These are phyloP conservation scores for Istiophorus platypterus DNA, from an alignment of 2,113 vertebrate genomes.

Conservation along the genomic window DNA sequence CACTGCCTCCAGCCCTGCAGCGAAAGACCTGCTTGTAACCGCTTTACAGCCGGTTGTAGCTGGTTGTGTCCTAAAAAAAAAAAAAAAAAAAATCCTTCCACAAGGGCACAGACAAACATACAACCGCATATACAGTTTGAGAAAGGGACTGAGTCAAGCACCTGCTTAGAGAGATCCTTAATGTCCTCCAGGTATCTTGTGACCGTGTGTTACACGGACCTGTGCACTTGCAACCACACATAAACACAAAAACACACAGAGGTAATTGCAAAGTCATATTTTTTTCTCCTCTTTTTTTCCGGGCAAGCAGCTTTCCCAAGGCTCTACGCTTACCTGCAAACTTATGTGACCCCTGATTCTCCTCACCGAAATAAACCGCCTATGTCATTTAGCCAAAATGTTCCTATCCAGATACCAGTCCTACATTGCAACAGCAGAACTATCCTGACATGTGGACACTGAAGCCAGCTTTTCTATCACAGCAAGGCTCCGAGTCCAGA, in stretches of 20 bases:
- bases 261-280: neutral
- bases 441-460: neutral
- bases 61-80: slow-evolving; percentile 47
- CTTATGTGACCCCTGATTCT: slow-evolving; percentile 12
- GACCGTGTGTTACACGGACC: neutral
- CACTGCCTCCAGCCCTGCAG: slow-evolving; percentile 33
- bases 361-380: slow-evolving; percentile 12
- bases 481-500: neutral
- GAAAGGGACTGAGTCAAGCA: neutral
- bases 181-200: slow-evolving; percentile 2
- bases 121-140: neutral
- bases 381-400: neutral
- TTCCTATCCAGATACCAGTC: neutral
- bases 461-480: neutral
- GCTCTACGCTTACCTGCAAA: slow-evolving; percentile 5
- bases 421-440: neutral
- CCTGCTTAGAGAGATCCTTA: neutral
- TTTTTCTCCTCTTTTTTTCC: neutral
- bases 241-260: neutral
- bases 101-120: slow-evolving; percentile 2
- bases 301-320: neutral
- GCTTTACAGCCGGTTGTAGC: slow-evolving; percentile 62
- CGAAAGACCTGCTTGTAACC: slow-evolving; percentile 45
- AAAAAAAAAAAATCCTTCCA: neutral
- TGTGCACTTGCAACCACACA: neutral